phyloP scores from a whole-genome alignment of 2,888 invertebrate genomes.

The Sphaerophoria taeniata region DNA sequence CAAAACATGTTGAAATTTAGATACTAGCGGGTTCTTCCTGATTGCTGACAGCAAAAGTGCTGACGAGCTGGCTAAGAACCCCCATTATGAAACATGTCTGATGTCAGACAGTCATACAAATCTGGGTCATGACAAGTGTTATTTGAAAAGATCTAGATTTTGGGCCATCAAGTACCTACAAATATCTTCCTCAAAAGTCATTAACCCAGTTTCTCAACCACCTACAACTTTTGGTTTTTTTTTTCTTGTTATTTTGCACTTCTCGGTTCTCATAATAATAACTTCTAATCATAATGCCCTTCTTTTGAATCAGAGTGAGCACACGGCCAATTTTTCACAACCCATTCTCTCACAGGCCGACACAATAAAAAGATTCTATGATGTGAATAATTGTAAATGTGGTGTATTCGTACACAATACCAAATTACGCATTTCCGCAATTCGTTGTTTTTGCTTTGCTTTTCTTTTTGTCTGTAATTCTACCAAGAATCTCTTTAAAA shows the following conservation, averaged over 20 bases:
- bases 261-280: constrained; percentile 42
- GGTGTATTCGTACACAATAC: constrained; percentile 44
- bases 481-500: constrained; percentile 23
- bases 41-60: no score
- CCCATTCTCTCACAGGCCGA: constrained; percentile 38
- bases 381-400: constrained; percentile 6
- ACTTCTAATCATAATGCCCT: not conserved
- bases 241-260: constrained; percentile 30
- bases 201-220: constrained; percentile 50
- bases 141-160: no score
- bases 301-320: constrained; percentile 9
- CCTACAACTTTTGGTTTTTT: constrained; percentile 14
- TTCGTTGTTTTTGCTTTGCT: constrained; percentile 5
- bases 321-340: constrained; percentile 25
- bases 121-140: not conserved
- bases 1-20: no score
- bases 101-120: not conserved
- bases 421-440: constrained; percentile 73
- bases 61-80: no score
- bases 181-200: not conserved
- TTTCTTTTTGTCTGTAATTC: constrained; percentile 9
- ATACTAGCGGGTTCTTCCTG: no score
- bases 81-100: no score
- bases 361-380: constrained; percentile 24
- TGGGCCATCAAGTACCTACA: no score